These are phyloP conservation scores for Saxicola maurus DNA, from an alignment of 2,797 vertebrate species.

Conservation along the genomic window DNA sequence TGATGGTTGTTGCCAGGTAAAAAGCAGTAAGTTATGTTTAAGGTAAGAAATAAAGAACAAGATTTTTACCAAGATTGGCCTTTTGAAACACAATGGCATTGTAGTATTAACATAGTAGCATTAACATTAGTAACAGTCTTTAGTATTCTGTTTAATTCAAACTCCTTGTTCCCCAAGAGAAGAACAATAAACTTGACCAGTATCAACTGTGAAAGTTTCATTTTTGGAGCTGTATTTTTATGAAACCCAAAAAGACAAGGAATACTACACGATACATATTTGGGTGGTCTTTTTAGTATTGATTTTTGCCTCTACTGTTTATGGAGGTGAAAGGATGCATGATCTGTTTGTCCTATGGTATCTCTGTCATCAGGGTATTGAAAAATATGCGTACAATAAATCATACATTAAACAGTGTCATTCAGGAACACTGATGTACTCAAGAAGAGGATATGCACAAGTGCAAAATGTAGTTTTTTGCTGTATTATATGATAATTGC, in stretches of 20 bases:
- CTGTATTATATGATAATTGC: background rate
- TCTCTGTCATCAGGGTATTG: background rate
- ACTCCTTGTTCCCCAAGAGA: background rate
- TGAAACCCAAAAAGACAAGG: background rate
- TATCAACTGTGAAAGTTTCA: background rate
- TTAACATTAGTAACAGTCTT: background rate
- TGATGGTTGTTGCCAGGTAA: background rate
- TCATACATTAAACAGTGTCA: background rate
- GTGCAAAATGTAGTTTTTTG: background rate
- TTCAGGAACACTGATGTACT: background rate
- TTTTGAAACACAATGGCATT: background rate
- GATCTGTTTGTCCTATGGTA: background rate
- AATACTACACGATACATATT: background rate
- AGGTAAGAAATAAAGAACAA: background rate
- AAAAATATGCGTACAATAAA: background rate
- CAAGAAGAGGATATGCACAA: background rate
- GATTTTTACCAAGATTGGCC: background rate
- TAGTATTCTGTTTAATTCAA: background rate
- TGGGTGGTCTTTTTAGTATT: background rate
- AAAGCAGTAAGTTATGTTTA: background rate
- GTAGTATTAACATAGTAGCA: no score
- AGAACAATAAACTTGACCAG: background rate
- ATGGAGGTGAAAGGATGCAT: background rate
- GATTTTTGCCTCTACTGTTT: background rate
- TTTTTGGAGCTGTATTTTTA: background rate